phyloP scores from a whole-genome alignment of 2,113 vertebrate genomes.

The Macrotis lagotis region DNA sequence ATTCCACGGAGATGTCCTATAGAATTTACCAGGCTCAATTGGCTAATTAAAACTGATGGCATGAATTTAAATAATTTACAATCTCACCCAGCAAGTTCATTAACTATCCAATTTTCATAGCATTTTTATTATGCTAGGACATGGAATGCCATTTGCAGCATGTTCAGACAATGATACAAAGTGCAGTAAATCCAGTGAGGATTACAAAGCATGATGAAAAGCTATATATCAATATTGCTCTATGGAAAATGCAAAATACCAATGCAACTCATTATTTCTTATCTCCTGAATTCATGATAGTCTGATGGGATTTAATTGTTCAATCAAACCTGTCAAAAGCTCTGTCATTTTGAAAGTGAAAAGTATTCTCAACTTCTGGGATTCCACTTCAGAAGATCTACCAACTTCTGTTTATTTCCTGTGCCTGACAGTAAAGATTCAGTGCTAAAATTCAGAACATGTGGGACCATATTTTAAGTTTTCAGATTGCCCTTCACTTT shows the following conservation, averaged over 20 bases:
- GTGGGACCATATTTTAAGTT: background rate
- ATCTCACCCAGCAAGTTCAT: slow-evolving; percentile 62
- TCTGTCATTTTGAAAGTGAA: slow-evolving; percentile 40
- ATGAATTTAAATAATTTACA: slow-evolving; percentile 56
- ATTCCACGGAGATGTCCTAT: slow-evolving; percentile 20
- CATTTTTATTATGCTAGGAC: slow-evolving; percentile 68
- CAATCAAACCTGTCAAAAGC: slow-evolving; percentile 13
- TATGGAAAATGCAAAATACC: slow-evolving; percentile 51
- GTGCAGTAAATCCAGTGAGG: slow-evolving; percentile 25
- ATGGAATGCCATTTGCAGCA: slow-evolving; percentile 53
- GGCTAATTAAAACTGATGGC: slow-evolving; percentile 27
- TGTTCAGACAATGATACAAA: slow-evolving; percentile 50
- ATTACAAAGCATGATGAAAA: slow-evolving; percentile 22
- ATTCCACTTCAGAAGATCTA: slow-evolving; percentile 22
- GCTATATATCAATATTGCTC: background rate
- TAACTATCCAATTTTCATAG: slow-evolving; percentile 61
- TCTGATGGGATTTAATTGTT: slow-evolving; percentile 39
- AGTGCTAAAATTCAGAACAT: background rate
- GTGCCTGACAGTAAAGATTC: background rate
- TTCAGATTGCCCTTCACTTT: background rate
- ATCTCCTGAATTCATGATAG: slow-evolving; percentile 14
- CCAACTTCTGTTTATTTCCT: slow-evolving; percentile 1
- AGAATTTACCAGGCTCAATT: slow-evolving; percentile 46
- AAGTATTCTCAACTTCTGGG: slow-evolving; percentile 22
- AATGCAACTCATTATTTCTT: slow-evolving; percentile 44